Conservation (phyloP, 2,797 vertebrate genomes). For the Oreochromis mossambicus region DNA sequence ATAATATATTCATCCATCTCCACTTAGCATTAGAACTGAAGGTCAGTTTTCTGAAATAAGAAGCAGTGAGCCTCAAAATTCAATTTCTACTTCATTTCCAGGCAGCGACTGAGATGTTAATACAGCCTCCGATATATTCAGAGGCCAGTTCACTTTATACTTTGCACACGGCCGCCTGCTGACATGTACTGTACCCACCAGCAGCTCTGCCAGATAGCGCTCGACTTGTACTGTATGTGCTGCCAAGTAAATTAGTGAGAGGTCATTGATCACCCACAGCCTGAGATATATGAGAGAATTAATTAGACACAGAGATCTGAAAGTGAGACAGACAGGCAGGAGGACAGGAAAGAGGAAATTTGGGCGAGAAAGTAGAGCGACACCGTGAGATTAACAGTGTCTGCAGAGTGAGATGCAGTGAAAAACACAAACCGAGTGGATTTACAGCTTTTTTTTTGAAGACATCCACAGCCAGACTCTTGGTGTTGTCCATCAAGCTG, state of each 20-base stretch:
- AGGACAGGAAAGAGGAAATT: background rate
- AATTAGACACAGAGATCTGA: slow-evolving; percentile 34
- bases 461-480: background rate
- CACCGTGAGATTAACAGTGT: background rate
- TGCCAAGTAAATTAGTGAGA: slow-evolving; percentile 36
- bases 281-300: slow-evolving; percentile 32
- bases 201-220: background rate
- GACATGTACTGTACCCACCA: background rate
- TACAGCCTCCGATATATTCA: background rate
- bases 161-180: background rate
- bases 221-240: background rate
- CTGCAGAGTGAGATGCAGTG: slow-evolving; percentile 28
- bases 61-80: slow-evolving; percentile 47
- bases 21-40: slow-evolving; percentile 49
- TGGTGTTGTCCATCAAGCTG: background rate
- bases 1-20: slow-evolving; percentile 46
- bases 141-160: slow-evolving; percentile 1
- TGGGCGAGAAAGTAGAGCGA: background rate
- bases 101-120: slow-evolving; percentile 29
- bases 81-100: slow-evolving; percentile 60
- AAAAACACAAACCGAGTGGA: background rate
- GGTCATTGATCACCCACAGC: slow-evolving; percentile 46
- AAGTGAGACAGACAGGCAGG: background rate
- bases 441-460: slow-evolving; percentile 22
- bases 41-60: slow-evolving; percentile 50